These are phyloP conservation scores for Morpho deidamia DNA, from an alignment of 2,888 invertebrate genomes.

Conservation along the genomic window DNA sequence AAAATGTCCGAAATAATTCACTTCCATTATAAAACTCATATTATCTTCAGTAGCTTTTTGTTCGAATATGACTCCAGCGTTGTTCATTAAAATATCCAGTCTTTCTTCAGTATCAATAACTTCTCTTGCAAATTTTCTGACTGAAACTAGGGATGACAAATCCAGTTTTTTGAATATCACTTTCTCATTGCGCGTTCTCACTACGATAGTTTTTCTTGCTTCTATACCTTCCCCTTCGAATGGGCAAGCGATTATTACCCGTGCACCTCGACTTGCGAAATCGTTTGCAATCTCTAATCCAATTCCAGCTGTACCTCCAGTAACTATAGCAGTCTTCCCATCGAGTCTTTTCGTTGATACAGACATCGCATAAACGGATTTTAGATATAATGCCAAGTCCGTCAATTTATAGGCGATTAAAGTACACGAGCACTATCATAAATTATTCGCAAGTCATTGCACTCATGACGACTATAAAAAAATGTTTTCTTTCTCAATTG, in stretches of 20 bases:
- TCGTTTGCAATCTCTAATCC: slow-evolving; percentile 52
- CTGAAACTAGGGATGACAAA: slow-evolving; percentile 78
- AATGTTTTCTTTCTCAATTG: too few relatives aligned
- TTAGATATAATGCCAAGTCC: slow-evolving; percentile 43
- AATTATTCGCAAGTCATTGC: too few relatives aligned
- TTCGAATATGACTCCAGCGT: slow-evolving; percentile 86
- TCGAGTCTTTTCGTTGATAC: slow-evolving; percentile 33
- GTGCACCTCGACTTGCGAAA: slow-evolving; percentile 47
- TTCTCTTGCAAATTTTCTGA: slow-evolving; percentile 24
- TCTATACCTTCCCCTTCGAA: slow-evolving; percentile 41
- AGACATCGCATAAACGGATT: slow-evolving; percentile 45
- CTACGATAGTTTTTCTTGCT: slow-evolving; percentile 76
- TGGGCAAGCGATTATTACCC: slow-evolving; percentile 52
- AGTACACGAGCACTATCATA: too few relatives aligned
- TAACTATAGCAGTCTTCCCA: slow-evolving; percentile 52
- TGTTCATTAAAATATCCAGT: slow-evolving; percentile 90
- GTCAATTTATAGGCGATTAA: slow-evolving; percentile 16
- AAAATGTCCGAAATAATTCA: slow-evolving; percentile 95
- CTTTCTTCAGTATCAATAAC: slow-evolving; percentile 44
- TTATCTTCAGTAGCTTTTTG: slow-evolving; percentile 83
- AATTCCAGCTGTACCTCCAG: slow-evolving; percentile 63
- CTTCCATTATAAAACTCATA: slow-evolving; percentile 90
- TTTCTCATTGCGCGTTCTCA: slow-evolving; percentile 80
- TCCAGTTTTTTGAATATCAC: slow-evolving; percentile 84
- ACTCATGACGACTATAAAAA: too few relatives aligned